phyloP scores from a whole-genome alignment of 2,888 invertebrate genomes.

The Trissonchulus sp. region DNA sequence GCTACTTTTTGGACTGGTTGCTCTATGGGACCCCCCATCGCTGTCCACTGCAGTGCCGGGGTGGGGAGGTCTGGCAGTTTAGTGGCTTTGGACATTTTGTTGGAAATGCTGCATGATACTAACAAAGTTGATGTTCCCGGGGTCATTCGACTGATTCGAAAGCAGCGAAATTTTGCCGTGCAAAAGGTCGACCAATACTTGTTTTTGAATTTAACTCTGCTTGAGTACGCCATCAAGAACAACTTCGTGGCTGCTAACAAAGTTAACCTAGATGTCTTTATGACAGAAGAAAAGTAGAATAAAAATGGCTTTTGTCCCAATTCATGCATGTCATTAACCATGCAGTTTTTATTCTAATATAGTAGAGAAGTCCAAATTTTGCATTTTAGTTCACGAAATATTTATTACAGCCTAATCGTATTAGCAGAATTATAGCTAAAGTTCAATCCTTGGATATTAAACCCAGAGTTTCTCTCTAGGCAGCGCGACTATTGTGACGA shows the following conservation, averaged over 20 bases:
- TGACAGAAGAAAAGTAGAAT: background rate
- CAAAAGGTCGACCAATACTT: conserved; percentile 40
- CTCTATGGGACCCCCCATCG: conserved; percentile 39
- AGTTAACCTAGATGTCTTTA: conserved; percentile 32
- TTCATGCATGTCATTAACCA: too few relatives aligned
- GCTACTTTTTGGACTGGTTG: background rate
- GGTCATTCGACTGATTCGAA: conserved; percentile 38
- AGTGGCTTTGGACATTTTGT: conserved; percentile 42
- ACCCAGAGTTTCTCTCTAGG: too few relatives aligned
- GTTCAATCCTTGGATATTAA: too few relatives aligned
- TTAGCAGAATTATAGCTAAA: too few relatives aligned
- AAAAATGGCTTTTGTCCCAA: too few relatives aligned
- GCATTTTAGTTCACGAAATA: too few relatives aligned
- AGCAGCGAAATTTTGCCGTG: conserved; percentile 42
- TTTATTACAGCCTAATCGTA: too few relatives aligned
- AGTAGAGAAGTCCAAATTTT: too few relatives aligned
- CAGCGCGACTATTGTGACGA: too few relatives aligned
- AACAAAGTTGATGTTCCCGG: conserved; percentile 18
- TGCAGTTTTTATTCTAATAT: too few relatives aligned
- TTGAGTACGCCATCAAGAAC: conserved; percentile 43
- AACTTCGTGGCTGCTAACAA: conserved; percentile 29
- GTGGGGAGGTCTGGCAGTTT: conserved; percentile 40
- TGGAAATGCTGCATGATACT: conserved; percentile 40
- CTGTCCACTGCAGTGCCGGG: conserved; percentile 42
- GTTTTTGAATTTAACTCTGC: conserved; percentile 39